Evolutionary conservation across 1,140 invertebrate genomes (phyloP).

Genomic region (Scylla paramamosain): DNA sequence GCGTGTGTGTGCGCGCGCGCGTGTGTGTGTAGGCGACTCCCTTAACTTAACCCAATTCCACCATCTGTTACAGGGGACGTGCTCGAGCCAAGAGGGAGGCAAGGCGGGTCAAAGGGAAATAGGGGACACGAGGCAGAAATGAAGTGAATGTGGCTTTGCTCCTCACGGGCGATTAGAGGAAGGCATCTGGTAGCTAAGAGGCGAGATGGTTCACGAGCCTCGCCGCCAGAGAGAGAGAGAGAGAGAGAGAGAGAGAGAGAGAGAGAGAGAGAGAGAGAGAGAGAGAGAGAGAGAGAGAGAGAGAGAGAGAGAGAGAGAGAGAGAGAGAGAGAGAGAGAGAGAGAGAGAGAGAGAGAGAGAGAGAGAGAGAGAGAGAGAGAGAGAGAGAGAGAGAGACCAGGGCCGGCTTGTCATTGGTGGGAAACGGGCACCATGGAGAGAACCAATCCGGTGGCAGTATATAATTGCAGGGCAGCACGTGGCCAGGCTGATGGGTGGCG

Average conservation of each 20-base stretch:
- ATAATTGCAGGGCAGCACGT: not conserved
- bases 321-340: conserved; percentile 33
- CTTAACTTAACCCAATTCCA: not conserved
- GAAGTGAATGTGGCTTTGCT: conserved; percentile 1
- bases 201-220: not conserved
- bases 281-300: conserved; percentile 27
- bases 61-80: not conserved
- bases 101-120: not conserved
- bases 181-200: not conserved
- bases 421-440: not conserved
- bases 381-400: conserved; percentile 42
- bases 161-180: not conserved
- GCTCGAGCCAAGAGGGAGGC: not conserved
- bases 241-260: conserved; percentile 22
- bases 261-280: conserved; percentile 36
- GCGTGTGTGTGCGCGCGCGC: too few relatives aligned
- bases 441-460: not conserved
- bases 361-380: conserved; percentile 44
- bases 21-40: too few relatives aligned
- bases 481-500: not conserved
- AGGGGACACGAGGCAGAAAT: not conserved
- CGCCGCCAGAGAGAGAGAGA: not conserved
- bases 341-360: conserved; percentile 32
- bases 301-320: conserved; percentile 5
- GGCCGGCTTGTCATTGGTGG: too few relatives aligned